Base-by-base conservation (phyloP, 2,797 vertebrate species). In the Acomys russatus region DNA sequence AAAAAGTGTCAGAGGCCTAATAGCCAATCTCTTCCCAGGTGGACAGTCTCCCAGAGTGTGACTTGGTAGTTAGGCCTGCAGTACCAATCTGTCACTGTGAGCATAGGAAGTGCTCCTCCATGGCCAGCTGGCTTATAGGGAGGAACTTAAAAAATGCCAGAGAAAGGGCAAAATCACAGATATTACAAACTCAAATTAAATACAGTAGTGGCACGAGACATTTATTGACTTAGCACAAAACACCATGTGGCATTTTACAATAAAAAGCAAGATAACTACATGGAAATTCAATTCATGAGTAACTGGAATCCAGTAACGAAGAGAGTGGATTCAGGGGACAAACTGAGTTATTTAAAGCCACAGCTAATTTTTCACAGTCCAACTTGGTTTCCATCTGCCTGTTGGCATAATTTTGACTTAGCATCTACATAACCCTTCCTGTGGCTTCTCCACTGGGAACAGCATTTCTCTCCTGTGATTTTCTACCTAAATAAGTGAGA, bases 201-300 rank as follows among this genome's bases (percentile, higher is more conserved):
- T 92, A 97, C 85, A 94, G 90, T 88, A 63, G 80, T 90, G 63
- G 94, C 86, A 92, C 0, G 0, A 95, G 92, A 85, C 90, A 92
- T 95, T 97, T 97, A 97, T 96, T 97, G 95, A 96, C 95, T 96
- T 95, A 97, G 91, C 94, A 96, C 84, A 95, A 94, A 96, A 88
- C 92, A 97, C 94, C 91, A 93, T 84, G 87, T 84, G 95, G 85
- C 87, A 96, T 97, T 97, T 96, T 96, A 95, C 82, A 97, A 88
- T 95, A 96, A 94, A 44, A 80, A 97, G 88, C 73, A 95, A 97
- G 88, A 92, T 91, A 96, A 96, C 94, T 94, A 92, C 84, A 73
- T 89, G 74, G 68, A 92, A 95, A 97, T 96, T 94, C 95, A 96
- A 91, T 94, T 98, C 96, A 90, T 92, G 95, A 98, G 82, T 96